Base-by-base conservation (phyloP, 1,140 invertebrate species). In the Whitmania pigra region DNA sequence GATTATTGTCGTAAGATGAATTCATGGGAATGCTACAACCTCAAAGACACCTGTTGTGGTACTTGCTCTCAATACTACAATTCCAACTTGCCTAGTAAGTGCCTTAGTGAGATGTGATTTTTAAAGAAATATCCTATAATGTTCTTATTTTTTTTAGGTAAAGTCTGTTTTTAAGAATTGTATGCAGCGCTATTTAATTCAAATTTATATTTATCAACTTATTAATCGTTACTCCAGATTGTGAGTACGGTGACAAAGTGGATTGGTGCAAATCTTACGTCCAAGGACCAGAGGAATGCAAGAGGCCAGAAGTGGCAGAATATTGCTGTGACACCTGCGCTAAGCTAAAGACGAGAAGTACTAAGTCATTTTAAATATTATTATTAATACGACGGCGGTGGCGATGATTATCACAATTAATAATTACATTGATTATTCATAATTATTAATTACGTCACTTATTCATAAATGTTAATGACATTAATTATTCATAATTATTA, bases 231-330 rank as follows among this genome's bases (percentile, higher is more conserved):
- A 13, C 2, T 71, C 53, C 53, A 71, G 71, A 53, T 15, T 71
- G 71, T n/a, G 55, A 60, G 54, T 57, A 71, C 36, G 71, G 71
- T 36, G 71, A 71, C 54, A 25, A 66, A 20, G 71, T 40, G 7
- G 53, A 29, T 13, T 71, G 71, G 71, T 71, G 71, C 43, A 18
- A 9, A 4, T 11, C n/a, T 55, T 71, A 71, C 25, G 71, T 71
- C 9, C 22, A 71, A 66, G 53, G 54, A n/a, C 54, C 53, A 25
- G 29, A 25, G 22, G 71, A 71, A 53, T 71, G 71, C 40, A 22
- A 71, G n/a, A 18, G 25, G 6, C 9, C 71, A 22, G 71, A 66
- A 66, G 71, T 71, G 29, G 20, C 40, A 22, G 18, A 49, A n/a
- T 36, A 36, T 20, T 71, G 71, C 31, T 71, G 71, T 22, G 20